These are phyloP conservation scores for Betta splendens DNA, from an alignment of 2,797 vertebrate genomes.

Conservation along the genomic window DNA sequence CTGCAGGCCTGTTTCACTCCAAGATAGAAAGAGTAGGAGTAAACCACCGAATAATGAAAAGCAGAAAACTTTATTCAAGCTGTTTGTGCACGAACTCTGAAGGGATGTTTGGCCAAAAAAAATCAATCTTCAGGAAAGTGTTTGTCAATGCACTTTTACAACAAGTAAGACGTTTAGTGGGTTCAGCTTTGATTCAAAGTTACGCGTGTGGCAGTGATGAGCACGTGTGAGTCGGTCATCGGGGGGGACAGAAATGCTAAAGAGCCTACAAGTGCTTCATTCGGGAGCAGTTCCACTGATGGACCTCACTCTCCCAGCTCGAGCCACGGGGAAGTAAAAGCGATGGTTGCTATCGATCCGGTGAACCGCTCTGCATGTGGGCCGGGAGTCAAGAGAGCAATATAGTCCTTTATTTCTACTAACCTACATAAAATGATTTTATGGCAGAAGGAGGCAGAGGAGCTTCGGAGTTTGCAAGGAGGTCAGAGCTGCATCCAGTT, in stretches of 20 bases:
- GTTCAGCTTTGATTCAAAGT: not conserved
- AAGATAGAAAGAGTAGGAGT: too few relatives aligned
- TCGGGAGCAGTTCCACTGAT: conserved; percentile 29
- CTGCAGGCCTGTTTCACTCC: not conserved
- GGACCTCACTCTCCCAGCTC: conserved; percentile 15
- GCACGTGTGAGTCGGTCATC: not conserved
- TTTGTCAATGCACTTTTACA: not conserved
- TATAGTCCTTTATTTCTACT: conserved; percentile 62
- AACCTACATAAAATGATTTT: conserved; percentile 59
- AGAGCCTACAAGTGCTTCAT: conserved; percentile 35
- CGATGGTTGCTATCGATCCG: conserved; percentile 59
- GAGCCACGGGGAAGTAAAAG: conserved; percentile 30
- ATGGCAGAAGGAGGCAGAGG: conserved; percentile 50
- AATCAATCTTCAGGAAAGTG: conserved; percentile 3
- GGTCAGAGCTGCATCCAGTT: conserved; percentile 57
- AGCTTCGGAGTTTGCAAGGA: conserved; percentile 49
- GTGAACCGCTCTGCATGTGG: conserved; percentile 58
- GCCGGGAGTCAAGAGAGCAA: conserved; percentile 53
- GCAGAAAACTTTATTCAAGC: not conserved
- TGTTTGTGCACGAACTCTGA: conserved; percentile 1
- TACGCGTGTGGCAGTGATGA: not conserved
- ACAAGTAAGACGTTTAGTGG: conserved; percentile 11
- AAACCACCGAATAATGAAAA: conserved; percentile 8
- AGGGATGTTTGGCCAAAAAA: not conserved
- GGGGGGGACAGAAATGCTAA: conserved; percentile 14